Evolutionary conservation across 2,888 invertebrate genomes (phyloP).

Genomic region (Lycophotia porphyrea): DNA sequence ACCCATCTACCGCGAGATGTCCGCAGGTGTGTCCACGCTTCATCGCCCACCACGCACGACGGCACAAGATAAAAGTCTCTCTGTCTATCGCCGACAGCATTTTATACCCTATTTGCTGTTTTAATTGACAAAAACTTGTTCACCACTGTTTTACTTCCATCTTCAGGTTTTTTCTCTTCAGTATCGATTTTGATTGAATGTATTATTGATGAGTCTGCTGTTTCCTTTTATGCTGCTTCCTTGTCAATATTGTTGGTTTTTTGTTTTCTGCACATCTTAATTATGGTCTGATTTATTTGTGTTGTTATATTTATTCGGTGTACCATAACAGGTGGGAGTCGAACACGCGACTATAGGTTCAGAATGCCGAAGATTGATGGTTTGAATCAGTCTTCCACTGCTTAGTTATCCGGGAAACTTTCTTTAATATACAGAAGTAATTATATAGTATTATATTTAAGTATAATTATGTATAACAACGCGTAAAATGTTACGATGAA

Average conservation of each 20-base stretch:
- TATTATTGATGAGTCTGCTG: constrained; percentile 46
- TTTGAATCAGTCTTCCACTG: not conserved
- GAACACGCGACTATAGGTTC: constrained; percentile 32
- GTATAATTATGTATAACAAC: too few relatives aligned
- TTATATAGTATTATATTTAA: too few relatives aligned
- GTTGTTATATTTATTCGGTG: constrained; percentile 50
- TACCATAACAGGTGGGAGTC: constrained; percentile 36
- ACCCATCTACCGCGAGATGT: constrained; percentile 61
- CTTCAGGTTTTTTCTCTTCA: constrained; percentile 21
- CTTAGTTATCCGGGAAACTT: not conserved
- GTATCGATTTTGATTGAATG: constrained; percentile 52
- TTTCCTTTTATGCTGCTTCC: constrained; percentile 20
- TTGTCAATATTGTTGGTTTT: constrained; percentile 42
- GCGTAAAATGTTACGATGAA: not conserved
- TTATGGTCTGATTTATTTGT: constrained; percentile 50
- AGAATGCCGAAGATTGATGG: constrained; percentile 16
- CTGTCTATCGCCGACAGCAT: constrained; percentile 49
- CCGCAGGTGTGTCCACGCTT: constrained; percentile 73
- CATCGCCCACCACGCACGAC: constrained; percentile 69
- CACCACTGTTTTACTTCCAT: constrained; percentile 40
- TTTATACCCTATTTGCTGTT: constrained; percentile 59
- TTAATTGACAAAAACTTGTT: constrained; percentile 53
- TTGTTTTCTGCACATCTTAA: constrained; percentile 43
- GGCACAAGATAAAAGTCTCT: constrained; percentile 61
- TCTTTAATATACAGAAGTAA: not conserved